A percentile compares a stretch with the other conserved stretches of the same genome.
Conservation (phyloP, 2,797 vertebrate genomes). For the Eulemur rubriventer region DNA sequence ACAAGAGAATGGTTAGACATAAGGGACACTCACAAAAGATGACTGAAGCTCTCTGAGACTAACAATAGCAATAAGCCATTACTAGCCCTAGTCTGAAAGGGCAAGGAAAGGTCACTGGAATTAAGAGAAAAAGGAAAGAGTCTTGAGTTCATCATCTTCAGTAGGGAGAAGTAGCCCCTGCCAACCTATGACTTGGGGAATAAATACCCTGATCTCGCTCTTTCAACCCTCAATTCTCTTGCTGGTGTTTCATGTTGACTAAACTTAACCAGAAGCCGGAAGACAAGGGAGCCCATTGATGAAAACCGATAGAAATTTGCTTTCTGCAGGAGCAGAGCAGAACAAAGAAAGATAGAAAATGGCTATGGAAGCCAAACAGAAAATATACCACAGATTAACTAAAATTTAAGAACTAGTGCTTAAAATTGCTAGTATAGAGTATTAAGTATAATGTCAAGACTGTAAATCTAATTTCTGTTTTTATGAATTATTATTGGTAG, state of each 20-base stretch:
- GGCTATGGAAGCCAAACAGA: neutral
- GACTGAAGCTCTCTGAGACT: neutral
- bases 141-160: neutral
- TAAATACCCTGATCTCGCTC: neutral
- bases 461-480: neutral
- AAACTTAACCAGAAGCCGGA: neutral
- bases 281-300: neutral
- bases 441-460: neutral
- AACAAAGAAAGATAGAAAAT: neutral
- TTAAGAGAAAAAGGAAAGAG: neutral
- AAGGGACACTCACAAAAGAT: neutral
- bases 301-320: neutral
- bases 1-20: neutral
- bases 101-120: neutral
- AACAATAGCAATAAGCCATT: neutral
- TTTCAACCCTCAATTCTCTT: neutral
- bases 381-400: neutral
- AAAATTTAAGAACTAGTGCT: neutral
- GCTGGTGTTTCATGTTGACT: neutral
- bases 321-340: neutral
- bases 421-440: neutral
- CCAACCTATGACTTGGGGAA: neutral
- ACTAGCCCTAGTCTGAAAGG: neutral
- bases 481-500: neutral
- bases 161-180: neutral